These are phyloP conservation scores for Pangasius krempfi DNA, from an alignment of 2,797 vertebrate genomes.

Conservation along the genomic window DNA sequence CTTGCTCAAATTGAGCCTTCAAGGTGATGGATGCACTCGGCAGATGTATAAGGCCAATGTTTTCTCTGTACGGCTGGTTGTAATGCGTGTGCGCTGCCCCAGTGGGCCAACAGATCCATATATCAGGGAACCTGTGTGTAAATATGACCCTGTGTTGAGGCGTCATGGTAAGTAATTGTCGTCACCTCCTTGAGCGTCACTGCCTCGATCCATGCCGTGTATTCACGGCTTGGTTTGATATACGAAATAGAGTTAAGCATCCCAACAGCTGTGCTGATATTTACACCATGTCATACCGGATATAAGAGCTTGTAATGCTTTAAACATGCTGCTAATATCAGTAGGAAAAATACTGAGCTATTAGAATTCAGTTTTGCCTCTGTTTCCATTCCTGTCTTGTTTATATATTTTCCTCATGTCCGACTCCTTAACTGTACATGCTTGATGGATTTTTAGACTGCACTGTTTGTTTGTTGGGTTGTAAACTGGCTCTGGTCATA, in stretches of 20 bases:
- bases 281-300: neutral
- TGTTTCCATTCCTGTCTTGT: neutral
- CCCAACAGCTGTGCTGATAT: neutral
- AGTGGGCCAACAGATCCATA: constrained; percentile 38
- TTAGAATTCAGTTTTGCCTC: neutral
- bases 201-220: constrained; percentile 10
- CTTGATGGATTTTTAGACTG: neutral
- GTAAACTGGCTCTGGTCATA: neutral
- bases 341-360: neutral
- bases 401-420: neutral
- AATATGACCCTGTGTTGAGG: constrained; percentile 63
- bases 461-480: neutral
- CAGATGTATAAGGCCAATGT: constrained; percentile 60
- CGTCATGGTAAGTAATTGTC: constrained; percentile 35
- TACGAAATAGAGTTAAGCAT: constrained; percentile 31
- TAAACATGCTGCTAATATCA: neutral
- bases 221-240: neutral
- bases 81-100: constrained; percentile 43
- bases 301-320: neutral
- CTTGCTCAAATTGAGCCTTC: constrained; percentile 66
- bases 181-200: neutral
- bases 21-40: constrained; percentile 70
- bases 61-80: constrained; percentile 58
- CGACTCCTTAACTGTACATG: neutral
- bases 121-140: constrained; percentile 63